These are phyloP conservation scores for Scaptomyza pallida DNA, from an alignment of 1,140 invertebrate species.

Conservation along the genomic window DNA sequence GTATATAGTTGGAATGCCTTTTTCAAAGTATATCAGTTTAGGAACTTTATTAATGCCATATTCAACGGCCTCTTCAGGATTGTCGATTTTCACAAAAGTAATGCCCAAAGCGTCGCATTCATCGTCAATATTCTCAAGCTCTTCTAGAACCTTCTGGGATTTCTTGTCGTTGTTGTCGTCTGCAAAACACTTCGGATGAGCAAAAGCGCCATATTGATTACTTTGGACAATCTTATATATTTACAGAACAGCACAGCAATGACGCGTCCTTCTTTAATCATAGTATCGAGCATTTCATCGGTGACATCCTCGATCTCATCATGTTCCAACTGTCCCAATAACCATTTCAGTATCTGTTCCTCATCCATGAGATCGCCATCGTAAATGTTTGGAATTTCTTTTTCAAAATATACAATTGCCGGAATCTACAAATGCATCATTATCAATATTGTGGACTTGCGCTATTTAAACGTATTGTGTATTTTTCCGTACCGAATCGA, in stretches of 20 bases:
- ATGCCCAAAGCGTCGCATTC: conserved; percentile 95
- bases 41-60: conserved; percentile 95
- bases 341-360: conserved; percentile 95
- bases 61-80: conserved; percentile 94
- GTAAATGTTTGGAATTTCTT: conserved; percentile 95
- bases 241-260: conserved; percentile 97
- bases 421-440: conserved; percentile 85
- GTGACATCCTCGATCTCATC: conserved; percentile 98
- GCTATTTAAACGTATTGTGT: conserved; percentile 2
- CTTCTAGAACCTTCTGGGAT: conserved; percentile 93
- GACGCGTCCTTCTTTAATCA: conserved; percentile 94
- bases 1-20: conserved; percentile 93
- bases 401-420: conserved; percentile 96
- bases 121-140: conserved; percentile 97
- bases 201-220: conserved; percentile 33
- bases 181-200: conserved; percentile 84
- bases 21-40: conserved; percentile 95
- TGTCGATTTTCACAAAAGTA: conserved; percentile 96
- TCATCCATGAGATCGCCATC: conserved; percentile 96
- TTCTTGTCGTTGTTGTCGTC: conserved; percentile 96
- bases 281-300: conserved; percentile 95
- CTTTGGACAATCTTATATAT: conserved; percentile 37
- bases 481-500: conserved; percentile 87
- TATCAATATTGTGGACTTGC: conserved; percentile 2
- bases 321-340: conserved; percentile 92